These are phyloP conservation scores for Trissolcus basalis DNA, from an alignment of 1,140 invertebrate genomes.

Conservation along the genomic window DNA sequence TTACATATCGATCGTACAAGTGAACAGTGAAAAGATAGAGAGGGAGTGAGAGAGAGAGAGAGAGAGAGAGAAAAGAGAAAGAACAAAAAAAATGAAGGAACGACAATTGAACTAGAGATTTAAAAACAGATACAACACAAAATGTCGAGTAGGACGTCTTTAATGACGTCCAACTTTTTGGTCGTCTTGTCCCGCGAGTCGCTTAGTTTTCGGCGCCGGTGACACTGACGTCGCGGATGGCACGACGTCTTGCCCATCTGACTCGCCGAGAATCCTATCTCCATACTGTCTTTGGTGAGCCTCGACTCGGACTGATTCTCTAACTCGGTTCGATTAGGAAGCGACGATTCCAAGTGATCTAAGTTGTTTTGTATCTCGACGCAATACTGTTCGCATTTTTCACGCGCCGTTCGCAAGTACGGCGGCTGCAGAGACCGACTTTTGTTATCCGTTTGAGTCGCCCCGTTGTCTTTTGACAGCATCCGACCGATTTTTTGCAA, in stretches of 20 bases:
- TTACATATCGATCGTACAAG: too few species aligned
- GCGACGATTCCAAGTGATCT: slow-evolving; percentile 18
- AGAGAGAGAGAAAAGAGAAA: too few species aligned
- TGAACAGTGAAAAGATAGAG: too few species aligned
- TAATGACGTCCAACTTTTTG: slow-evolving; percentile 68
- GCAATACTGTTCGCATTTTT: slow-evolving; percentile 67
- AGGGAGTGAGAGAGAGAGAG: too few species aligned
- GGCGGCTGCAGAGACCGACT: slow-evolving; percentile 41
- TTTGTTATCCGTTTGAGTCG: slow-evolving; percentile 62
- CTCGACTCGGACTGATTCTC: slow-evolving; percentile 54
- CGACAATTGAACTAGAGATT: slow-evolving; percentile 14
- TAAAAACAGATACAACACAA: slow-evolving; percentile 72
- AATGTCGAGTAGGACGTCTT: slow-evolving; percentile 70
- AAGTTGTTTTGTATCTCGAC: slow-evolving; percentile 27
- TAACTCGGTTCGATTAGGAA: slow-evolving; percentile 7
- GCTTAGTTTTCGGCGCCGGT: slow-evolving; percentile 59
- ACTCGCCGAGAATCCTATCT: slow-evolving; percentile 69
- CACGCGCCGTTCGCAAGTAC: slow-evolving; percentile 38
- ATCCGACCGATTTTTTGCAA: slow-evolving; percentile 62
- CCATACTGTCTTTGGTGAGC: slow-evolving; percentile 66
- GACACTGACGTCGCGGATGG: slow-evolving; percentile 51
- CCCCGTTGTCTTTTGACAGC: slow-evolving; percentile 18
- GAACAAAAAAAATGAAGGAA: too few species aligned
- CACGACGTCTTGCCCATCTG: slow-evolving; percentile 59
- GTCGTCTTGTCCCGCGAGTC: slow-evolving; percentile 64